phyloP scores from a whole-genome alignment of 1,140 invertebrate genomes.

The Littorina saxatilis region DNA sequence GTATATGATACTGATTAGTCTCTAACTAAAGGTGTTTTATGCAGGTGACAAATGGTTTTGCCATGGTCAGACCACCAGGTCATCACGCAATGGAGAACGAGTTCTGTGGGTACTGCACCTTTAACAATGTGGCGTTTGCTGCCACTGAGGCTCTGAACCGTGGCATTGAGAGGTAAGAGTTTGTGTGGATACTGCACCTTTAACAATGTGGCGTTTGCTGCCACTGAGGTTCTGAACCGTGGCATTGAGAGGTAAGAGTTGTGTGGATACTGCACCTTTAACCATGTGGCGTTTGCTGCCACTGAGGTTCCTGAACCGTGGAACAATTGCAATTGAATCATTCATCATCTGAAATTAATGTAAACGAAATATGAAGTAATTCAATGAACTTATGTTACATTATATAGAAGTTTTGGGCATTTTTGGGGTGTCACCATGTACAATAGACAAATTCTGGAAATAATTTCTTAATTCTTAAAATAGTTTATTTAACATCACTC shows the following conservation, averaged over 20 bases:
- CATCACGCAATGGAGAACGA: conserved; percentile 96
- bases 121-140: conserved; percentile 97
- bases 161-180: conserved; percentile 59
- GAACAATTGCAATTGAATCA: too few relatives aligned
- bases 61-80: conserved; percentile 87
- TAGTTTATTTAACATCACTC: too few relatives aligned
- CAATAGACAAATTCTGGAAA: too few relatives aligned
- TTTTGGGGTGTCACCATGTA: too few relatives aligned
- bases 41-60: conserved; percentile 60
- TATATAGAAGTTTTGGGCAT: too few relatives aligned
- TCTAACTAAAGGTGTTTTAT: too few relatives aligned
- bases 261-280: conserved; percentile 97
- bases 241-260: conserved; percentile 71
- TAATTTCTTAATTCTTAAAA: too few relatives aligned
- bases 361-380: too few relatives aligned
- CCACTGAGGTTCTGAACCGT: conserved; percentile 83
- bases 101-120: conserved; percentile 96
- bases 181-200: conserved; percentile 97
- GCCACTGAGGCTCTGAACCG: conserved; percentile 84
- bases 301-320: conserved; percentile 82
- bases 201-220: conserved; percentile 97
- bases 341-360: too few relatives aligned
- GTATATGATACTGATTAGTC: too few relatives aligned
- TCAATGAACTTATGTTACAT: too few relatives aligned
- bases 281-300: conserved; percentile 96